Evolutionary conservation across 1,140 invertebrate species (phyloP).

Genomic region (Neodiprion lecontei): DNA sequence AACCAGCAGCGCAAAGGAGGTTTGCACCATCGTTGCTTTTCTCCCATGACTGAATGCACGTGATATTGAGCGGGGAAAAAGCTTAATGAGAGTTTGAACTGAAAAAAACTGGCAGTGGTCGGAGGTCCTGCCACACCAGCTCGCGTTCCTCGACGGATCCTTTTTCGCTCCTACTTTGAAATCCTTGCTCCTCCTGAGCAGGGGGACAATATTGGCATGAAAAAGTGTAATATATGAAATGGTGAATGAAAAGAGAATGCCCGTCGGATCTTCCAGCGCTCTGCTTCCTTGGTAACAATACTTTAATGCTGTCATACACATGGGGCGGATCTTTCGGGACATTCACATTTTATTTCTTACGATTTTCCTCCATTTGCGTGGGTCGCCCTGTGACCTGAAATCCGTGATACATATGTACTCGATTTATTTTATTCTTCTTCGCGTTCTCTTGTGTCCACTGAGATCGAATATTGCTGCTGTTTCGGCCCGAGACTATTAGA

Average conservation of each 20-base stretch:
- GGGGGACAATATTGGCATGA: too few relatives aligned
- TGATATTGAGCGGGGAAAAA: constrained; percentile 45
- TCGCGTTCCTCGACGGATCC: too few relatives aligned
- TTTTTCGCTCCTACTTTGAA: not conserved
- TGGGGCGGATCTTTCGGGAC: too few relatives aligned
- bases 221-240: too few relatives aligned
- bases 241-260: too few relatives aligned
- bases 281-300: too few relatives aligned
- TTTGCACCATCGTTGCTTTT: constrained; percentile 11
- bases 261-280: too few relatives aligned
- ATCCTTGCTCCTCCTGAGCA: not conserved
- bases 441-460: not conserved
- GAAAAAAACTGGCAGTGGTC: constrained; percentile 34
- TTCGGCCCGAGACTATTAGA: not conserved
- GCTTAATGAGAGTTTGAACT: constrained; percentile 45
- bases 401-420: not conserved
- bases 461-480: not conserved
- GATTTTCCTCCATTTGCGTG: too few relatives aligned
- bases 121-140: not conserved
- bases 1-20: too few relatives aligned
- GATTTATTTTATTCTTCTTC: not conserved
- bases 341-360: too few relatives aligned
- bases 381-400: too few relatives aligned
- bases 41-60: constrained; percentile 33
- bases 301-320: too few relatives aligned